Evolutionary conservation across 2,888 invertebrate genomes (phyloP), one percentile per base, ranked within the genome.

Genomic region (Anoplius nigerrimus): DNA sequence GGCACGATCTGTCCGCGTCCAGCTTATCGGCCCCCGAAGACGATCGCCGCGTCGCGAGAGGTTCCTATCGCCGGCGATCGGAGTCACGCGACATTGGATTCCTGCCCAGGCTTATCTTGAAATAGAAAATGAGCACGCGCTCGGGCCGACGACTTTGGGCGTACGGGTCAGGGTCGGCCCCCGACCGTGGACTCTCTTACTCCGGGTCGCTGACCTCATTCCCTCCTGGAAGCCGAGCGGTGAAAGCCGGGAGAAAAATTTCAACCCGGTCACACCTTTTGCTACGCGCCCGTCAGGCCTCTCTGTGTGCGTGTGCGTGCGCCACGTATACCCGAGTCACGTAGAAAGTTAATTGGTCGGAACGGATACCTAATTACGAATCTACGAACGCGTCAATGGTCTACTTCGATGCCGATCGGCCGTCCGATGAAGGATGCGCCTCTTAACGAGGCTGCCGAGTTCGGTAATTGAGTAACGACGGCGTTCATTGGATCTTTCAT

Each of bases 131-230:
- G 65, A 54, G 55, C 53, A 52, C 16, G 18, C 61, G 42, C 57
- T 6, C 4, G 4, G 34, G 34, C 34, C 34, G 21, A 16, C 51
- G 42, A 51, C 42, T 64, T 65, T 6, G 43, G 61, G 67, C 81
- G 81, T 34, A 34, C 84, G 80, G 86, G 87, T 87, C 87, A 84
- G 83, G 85, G 84, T 84, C 85, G 65, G 66, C 68, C 54, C 45
- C 71, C 69, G 73, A 79, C 62, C 60, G 71, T 65, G 60, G 60
- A 61, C 53, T 65, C 62, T 60, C 43, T 45, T 60, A 72, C 80
- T 80, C 80, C 77, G 81, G 86, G 86, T 87, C 85, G 80, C 79
- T 79, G 87, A 75, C 86, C 86, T 79, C 84, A 78, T 83, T 86
- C 79, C 76, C 76, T 80, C 76, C 78, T 76, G 64, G 75, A 72